phyloP scores from a whole-genome alignment of 2,888 invertebrate genomes.

The Dryomyza anilis region DNA sequence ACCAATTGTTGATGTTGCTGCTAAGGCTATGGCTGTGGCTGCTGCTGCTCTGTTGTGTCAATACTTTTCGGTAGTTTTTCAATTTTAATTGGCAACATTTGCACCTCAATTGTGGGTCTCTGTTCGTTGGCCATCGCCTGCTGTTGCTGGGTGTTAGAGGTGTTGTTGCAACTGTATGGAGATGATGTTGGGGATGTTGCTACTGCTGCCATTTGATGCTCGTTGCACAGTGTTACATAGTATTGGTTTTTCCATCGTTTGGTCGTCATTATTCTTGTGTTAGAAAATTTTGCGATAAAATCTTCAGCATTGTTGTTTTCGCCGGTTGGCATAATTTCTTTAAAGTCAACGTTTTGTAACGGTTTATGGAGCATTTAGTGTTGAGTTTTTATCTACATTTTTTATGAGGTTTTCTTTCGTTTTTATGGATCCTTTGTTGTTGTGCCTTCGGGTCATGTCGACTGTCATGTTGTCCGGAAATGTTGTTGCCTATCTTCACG shows the following conservation, averaged over 20 bases:
- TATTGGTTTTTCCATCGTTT: not conserved
- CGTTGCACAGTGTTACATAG: slow-evolving; percentile 4
- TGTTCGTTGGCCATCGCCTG: too few species aligned
- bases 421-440: too few species aligned
- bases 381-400: not conserved
- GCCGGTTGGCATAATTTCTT: not conserved
- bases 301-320: not conserved
- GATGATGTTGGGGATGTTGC: not conserved
- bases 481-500: not conserved
- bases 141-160: not conserved
- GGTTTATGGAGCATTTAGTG: not conserved
- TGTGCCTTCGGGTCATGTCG: slow-evolving; percentile 7
- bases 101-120: too few species aligned
- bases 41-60: not conserved
- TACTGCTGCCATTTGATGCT: slow-evolving; percentile 1
- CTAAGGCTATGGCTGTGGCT: not conserved
- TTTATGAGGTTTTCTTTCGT: slow-evolving; percentile 8
- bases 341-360: too few species aligned
- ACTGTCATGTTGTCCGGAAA: slow-evolving; percentile 1
- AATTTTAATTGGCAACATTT: slow-evolving; percentile 51
- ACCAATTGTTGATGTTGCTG: slow-evolving; percentile 3
- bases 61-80: slow-evolving; percentile 46
- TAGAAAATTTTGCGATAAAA: slow-evolving; percentile 1
- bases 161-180: not conserved
- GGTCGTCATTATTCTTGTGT: slow-evolving; percentile 3